These are phyloP conservation scores for Drosophila prolongata DNA, from an alignment of 2,888 invertebrate genomes.

Conservation along the genomic window DNA sequence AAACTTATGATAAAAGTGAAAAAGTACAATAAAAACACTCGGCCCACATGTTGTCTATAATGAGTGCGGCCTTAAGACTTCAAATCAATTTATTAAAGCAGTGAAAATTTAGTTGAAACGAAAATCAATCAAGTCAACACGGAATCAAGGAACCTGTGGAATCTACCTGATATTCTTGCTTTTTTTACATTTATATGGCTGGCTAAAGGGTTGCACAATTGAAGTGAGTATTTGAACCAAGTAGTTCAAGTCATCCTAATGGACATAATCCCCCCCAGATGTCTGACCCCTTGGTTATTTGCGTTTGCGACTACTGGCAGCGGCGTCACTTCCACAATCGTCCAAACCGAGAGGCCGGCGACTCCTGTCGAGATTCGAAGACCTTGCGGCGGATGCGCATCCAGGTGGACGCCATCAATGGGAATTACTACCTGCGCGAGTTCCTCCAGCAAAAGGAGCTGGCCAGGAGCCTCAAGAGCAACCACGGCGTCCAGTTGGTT, in stretches of 20 bases:
- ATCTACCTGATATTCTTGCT: background rate
- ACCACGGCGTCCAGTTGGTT: slow-evolving; percentile 61
- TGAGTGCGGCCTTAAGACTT: background rate
- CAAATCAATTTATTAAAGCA: background rate
- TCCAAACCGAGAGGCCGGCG: slow-evolving; percentile 17
- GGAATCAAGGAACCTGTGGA: slow-evolving; percentile 21
- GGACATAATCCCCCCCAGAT: background rate
- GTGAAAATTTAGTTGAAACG: background rate
- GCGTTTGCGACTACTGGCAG: slow-evolving; percentile 78
- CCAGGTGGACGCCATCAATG: slow-evolving; percentile 72
- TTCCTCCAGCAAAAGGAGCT: slow-evolving; percentile 66
- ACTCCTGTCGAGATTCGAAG: slow-evolving; percentile 16
- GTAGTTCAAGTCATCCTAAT: background rate
- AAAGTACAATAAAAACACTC: background rate
- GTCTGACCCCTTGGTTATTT: slow-evolving; percentile 62
- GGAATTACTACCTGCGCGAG: slow-evolving; percentile 75
- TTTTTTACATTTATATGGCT: background rate
- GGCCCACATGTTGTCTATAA: background rate
- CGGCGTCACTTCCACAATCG: slow-evolving; percentile 60
- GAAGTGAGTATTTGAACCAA: background rate
- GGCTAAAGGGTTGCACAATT: background rate
- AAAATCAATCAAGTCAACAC: background rate
- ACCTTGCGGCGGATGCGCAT: slow-evolving; percentile 53
- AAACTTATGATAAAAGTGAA: background rate
- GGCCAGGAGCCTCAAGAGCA: slow-evolving; percentile 45